Percentiles rank a stretch among this genome's conserved stretches.
Evolutionary conservation across 2,797 vertebrate genomes (phyloP).

Genomic region (Triplophysa yarkandensis): DNA sequence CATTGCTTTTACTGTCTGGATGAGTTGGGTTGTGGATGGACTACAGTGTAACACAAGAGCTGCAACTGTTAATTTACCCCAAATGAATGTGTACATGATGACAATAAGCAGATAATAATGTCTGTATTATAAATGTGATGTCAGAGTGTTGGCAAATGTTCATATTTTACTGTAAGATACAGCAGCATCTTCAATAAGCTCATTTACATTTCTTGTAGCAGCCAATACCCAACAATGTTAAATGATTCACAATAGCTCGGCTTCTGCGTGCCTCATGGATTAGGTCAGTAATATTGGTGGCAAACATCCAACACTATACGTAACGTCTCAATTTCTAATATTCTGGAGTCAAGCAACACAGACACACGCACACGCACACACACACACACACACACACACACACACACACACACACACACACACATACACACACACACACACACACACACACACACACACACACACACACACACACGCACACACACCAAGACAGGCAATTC

Average conservation of each 20-base stretch:
- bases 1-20: neutral
- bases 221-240: neutral
- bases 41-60: neutral
- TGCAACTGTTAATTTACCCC: neutral
- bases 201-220: neutral
- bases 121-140: neutral
- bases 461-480: neutral
- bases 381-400: too few species aligned
- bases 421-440: neutral
- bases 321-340: constrained; percentile 7
- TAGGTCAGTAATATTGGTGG: constrained; percentile 1
- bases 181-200: neutral
- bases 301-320: constrained; percentile 23
- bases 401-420: neutral
- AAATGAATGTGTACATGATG: neutral
- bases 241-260: neutral
- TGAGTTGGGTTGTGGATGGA: neutral
- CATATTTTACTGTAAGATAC: neutral
- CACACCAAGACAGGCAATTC: neutral
- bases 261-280: neutral
- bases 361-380: neutral
- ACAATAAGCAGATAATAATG: neutral
- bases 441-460: neutral
- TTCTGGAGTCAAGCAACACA: neutral
- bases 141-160: neutral